Conservation (phyloP, 2,888 invertebrate species). For the Meteorus cinctellus region DNA sequence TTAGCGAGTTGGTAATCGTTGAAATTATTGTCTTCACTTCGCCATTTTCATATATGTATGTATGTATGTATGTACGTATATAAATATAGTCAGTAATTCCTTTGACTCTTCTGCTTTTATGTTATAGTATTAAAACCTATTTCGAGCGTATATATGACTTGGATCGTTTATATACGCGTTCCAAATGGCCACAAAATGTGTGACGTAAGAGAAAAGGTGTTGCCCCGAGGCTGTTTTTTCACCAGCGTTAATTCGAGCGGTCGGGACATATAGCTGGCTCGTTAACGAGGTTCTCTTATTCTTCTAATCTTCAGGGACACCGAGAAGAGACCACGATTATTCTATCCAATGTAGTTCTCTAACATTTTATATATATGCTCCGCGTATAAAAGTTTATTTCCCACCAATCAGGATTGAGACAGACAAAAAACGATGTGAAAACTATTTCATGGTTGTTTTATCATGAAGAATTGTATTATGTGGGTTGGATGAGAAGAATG, state of each 20-base stretch:
- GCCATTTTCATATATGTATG: slow-evolving; percentile 25
- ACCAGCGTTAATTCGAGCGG: slow-evolving; percentile 51
- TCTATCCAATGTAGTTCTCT: slow-evolving; percentile 25
- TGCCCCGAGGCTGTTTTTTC: slow-evolving; percentile 39
- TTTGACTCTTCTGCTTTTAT: not conserved
- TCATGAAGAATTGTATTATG: not conserved
- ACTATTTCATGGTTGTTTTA: not conserved
- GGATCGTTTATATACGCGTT: not conserved
- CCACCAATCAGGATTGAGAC: not conserved
- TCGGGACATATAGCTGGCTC: slow-evolving; percentile 50
- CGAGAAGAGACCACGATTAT: not conserved
- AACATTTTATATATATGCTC: not conserved
- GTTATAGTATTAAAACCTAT: slow-evolving; percentile 1
- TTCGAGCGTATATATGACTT: not conserved
- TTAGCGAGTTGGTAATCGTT: slow-evolving; percentile 64
- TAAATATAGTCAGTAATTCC: not conserved
- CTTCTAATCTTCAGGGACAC: slow-evolving; percentile 12
- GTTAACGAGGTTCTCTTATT: slow-evolving; percentile 55
- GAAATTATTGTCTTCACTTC: slow-evolving; percentile 61
- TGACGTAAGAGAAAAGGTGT: slow-evolving; percentile 38
- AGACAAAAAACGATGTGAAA: not conserved
- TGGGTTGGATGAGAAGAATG: too few species aligned
- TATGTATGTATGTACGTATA: not conserved
- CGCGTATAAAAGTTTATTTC: not conserved
- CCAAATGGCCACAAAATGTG: slow-evolving; percentile 20